A percentile compares a stretch with the other conserved stretches of the same genome.
phyloP scores from a whole-genome alignment of 1,140 invertebrate species.

The Leucophenga varia region DNA sequence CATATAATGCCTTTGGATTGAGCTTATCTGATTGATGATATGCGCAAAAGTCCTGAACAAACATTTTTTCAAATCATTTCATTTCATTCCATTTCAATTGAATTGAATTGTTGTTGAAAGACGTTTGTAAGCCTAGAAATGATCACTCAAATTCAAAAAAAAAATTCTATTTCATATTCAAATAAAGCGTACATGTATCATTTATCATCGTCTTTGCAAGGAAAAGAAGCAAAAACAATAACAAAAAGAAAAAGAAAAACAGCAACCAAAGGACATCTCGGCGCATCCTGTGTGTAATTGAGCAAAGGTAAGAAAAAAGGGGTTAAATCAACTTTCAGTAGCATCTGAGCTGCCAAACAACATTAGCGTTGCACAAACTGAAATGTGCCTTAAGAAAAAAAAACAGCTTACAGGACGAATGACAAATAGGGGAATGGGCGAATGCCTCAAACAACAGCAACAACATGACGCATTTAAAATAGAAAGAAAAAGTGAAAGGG shows the following conservation, averaged over 20 bases:
- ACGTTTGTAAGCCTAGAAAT: constrained; percentile 28
- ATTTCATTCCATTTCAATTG: constrained; percentile 30
- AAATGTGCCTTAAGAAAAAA: constrained; percentile 16
- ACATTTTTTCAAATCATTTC: no score
- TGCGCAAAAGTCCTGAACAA: constrained; percentile 35
- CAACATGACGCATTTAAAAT: no score
- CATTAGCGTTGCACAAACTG: constrained; percentile 12
- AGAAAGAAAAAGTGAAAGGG: no score
- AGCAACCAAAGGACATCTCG: no score
- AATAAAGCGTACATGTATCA: constrained; percentile 31
- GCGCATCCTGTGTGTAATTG: constrained; percentile 46
- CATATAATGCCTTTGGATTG: constrained; percentile 29
- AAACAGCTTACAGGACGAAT: constrained; percentile 16
- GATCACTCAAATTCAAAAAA: constrained; percentile 49
- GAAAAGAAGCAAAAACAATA: no score
- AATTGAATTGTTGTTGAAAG: constrained; percentile 17
- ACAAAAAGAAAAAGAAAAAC: no score
- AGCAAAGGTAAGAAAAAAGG: constrained; percentile 51
- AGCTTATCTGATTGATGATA: constrained; percentile 54
- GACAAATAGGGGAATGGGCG: constrained; percentile 24
- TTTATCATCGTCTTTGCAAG: constrained; percentile 38
- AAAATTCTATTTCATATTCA: no score
- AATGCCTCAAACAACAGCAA: no score
- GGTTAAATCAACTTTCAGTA: constrained; percentile 1
- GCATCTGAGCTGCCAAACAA: constrained; percentile 26